Conservation (phyloP, 2,888 invertebrate genomes). For the Pristionchus maxplancki region DNA sequence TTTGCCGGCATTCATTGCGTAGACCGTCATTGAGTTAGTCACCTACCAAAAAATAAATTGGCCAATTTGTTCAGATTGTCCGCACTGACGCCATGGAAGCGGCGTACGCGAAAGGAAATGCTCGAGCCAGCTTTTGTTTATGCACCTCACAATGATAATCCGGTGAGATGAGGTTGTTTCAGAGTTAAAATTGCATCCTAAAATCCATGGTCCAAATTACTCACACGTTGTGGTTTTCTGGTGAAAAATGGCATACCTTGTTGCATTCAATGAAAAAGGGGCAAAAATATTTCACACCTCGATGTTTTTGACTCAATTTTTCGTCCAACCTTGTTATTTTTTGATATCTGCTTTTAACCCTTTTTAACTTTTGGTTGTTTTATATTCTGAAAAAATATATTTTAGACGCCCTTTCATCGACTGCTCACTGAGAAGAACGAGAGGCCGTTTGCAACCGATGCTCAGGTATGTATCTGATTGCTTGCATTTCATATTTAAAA, state of each 20-base stretch:
- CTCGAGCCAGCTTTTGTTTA: constrained; percentile 50
- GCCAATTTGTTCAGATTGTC: constrained; percentile 58
- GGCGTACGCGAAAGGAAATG: constrained; percentile 55
- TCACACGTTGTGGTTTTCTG: too few relatives aligned
- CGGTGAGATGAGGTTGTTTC: neutral
- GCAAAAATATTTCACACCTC: too few relatives aligned
- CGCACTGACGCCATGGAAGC: constrained; percentile 57
- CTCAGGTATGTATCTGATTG: neutral
- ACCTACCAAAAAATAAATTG: neutral
- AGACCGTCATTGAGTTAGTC: too few relatives aligned
- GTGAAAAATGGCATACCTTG: too few relatives aligned
- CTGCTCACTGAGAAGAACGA: constrained; percentile 50
- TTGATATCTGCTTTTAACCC: too few relatives aligned
- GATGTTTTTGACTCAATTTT: too few relatives aligned
- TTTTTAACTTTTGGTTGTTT: neutral
- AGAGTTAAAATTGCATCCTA: too few relatives aligned
- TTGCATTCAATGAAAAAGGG: too few relatives aligned
- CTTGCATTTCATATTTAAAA: neutral
- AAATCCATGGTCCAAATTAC: too few relatives aligned
- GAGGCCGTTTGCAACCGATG: constrained; percentile 35
- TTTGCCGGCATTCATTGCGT: too few relatives aligned
- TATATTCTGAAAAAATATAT: neutral
- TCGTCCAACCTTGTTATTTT: too few relatives aligned
- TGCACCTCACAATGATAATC: constrained; percentile 32
- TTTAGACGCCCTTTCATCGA: constrained; percentile 46